Percentiles rank a stretch among this genome's conserved stretches.
Evolutionary conservation across 2,113 vertebrate species (phyloP).

Genomic region (Dasypus novemcinctus): DNA sequence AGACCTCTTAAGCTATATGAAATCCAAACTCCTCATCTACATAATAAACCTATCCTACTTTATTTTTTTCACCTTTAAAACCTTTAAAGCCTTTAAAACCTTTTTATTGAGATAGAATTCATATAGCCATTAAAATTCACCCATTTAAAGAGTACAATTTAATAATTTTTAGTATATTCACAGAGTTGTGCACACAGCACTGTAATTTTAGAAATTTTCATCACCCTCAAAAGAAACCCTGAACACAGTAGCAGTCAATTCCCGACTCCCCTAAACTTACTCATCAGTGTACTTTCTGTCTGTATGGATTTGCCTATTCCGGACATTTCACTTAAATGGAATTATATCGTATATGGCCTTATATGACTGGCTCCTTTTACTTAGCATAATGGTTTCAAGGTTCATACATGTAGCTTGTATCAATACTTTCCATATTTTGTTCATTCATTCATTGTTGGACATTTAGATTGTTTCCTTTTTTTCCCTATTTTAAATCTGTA

Average conservation of each 20-base stretch:
- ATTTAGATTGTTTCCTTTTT: neutral
- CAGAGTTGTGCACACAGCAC: neutral
- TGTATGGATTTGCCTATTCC: slow-evolving; percentile 30
- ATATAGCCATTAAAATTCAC: neutral
- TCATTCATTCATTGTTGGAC: neutral
- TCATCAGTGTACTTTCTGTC: neutral
- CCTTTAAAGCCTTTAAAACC: neutral
- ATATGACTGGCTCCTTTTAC: slow-evolving; percentile 12
- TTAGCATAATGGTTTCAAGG: slow-evolving; percentile 10
- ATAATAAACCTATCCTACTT: too few relatives aligned
- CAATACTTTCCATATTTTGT: neutral
- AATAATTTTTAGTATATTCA: neutral
- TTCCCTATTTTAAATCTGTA: neutral
- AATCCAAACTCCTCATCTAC: too few relatives aligned
- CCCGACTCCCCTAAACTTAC: too few relatives aligned
- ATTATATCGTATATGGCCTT: neutral
- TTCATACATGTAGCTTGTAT: neutral
- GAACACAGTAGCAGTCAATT: neutral
- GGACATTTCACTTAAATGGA: neutral
- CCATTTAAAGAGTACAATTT: neutral
- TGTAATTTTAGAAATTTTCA: neutral
- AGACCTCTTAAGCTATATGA: too few relatives aligned
- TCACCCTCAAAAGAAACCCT: neutral
- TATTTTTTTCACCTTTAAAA: neutral
- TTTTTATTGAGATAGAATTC: neutral